Evolutionary conservation across 2,888 invertebrate genomes (phyloP), one percentile per base, ranked within the genome.

Genomic region (Neoscelio sp.): DNA sequence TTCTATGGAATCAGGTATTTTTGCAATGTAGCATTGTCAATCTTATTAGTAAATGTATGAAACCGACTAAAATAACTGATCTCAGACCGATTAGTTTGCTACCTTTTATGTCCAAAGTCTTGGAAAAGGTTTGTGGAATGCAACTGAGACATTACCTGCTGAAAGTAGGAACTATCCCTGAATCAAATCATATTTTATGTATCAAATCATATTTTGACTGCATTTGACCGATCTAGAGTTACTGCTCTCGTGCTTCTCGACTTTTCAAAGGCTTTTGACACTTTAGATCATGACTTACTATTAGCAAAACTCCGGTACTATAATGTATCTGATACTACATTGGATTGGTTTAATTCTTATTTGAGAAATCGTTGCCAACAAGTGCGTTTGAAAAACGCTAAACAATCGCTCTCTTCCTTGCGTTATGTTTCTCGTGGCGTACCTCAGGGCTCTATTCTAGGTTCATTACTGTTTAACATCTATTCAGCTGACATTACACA

Each of bases 201-300:
- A 3, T 38, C 38, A 12, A n/a, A 38, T 12, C 1, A 12, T 2
- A 13, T 38, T 1, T 6, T 38, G 5, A 8, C 13, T 12, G 38
- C 38, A 1, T 38, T 12, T 38, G 38, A 38, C 13, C 1, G 13
- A 1, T 5, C 12, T 4, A 1, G 2, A 38, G 12, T 38, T 38
- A 8, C 38, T 12, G 12, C 12, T 2, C 5, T 38, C 3, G 3
- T 5, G 12, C 38, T 38, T 4, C 38, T 38, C 4, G 38, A 38
- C n/a, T 38, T 38, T n/a, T 38, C 38, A n/a, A 38, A 38, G 13
- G 38, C 38, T 2, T 38, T 38, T 12, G 38, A 38, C 13, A 38
- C 38, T 2, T 12, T 38, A 4, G 13, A 38, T 38, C 38, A 38
- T n/a, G 1, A 5, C 5, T 2, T 38, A 2, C 13, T 38, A 1